A percentile compares a stretch with the other conserved stretches of the same genome.
phyloP scores from a whole-genome alignment of 1,140 invertebrate species.

The Drosophila tsacasi region DNA sequence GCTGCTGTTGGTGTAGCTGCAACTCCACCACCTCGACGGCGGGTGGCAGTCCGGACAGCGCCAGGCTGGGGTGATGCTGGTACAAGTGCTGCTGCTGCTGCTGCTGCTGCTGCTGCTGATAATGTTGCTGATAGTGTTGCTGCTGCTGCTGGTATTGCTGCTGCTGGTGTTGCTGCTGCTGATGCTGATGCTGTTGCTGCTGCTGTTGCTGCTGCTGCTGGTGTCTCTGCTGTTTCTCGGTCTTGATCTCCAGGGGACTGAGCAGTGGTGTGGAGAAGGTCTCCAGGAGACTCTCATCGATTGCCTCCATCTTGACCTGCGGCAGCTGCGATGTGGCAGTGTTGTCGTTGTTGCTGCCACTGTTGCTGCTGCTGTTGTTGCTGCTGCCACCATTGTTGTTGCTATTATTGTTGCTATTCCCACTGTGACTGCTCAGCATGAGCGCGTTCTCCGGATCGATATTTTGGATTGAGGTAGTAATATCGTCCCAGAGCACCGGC shows the following conservation, averaged over 20 bases:
- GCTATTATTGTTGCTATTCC: slow-evolving; percentile 21
- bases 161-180: slow-evolving; percentile 60
- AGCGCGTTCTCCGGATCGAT: slow-evolving; percentile 95
- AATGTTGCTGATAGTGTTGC: slow-evolving; percentile 63
- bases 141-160: slow-evolving; percentile 62
- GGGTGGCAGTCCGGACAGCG: slow-evolving; percentile 68
- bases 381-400: slow-evolving; percentile 29
- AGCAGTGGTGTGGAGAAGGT: slow-evolving; percentile 88
- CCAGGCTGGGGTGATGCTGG: slow-evolving; percentile 81
- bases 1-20: slow-evolving; percentile 65
- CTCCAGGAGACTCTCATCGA: slow-evolving; percentile 87
- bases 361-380: slow-evolving; percentile 36
- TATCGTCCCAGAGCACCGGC: slow-evolving; percentile 94
- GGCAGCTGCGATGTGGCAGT: slow-evolving; percentile 73
- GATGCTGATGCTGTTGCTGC: slow-evolving; percentile 51
- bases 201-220: slow-evolving; percentile 80
- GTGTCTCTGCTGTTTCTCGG: slow-evolving; percentile 85
- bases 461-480: slow-evolving; percentile 94
- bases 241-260: slow-evolving; percentile 91
- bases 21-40: slow-evolving; percentile 71
- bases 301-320: slow-evolving; percentile 91
- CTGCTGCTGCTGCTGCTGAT: slow-evolving; percentile 52
- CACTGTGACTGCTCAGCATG: slow-evolving; percentile 88
- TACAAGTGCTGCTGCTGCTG: slow-evolving; percentile 79
- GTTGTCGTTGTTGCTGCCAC: slow-evolving; percentile 28